A percentile compares a stretch with the other conserved stretches of the same genome.
phyloP scores from a whole-genome alignment of 2,113 vertebrate genomes.

The Oostethus manadensis region DNA sequence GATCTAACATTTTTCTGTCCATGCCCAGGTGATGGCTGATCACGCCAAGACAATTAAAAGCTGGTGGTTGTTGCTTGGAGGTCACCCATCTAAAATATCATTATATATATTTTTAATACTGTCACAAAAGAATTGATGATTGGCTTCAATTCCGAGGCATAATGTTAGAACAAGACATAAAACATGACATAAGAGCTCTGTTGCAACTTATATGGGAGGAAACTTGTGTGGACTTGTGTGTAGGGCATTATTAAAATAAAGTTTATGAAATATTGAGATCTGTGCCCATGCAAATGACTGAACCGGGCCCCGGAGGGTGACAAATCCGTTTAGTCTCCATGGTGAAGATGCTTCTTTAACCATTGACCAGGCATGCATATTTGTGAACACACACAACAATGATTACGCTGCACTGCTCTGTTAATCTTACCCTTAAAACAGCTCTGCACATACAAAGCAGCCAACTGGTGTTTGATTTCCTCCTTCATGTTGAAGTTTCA shows the following conservation, averaged over 20 bases:
- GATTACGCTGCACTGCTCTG: slow-evolving; percentile 10
- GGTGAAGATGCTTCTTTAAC: slow-evolving; percentile 19
- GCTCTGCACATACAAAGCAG: slow-evolving; percentile 22
- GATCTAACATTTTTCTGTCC: not conserved
- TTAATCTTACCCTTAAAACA: slow-evolving; percentile 38
- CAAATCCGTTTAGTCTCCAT: slow-evolving; percentile 3
- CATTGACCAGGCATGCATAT: slow-evolving; percentile 21
- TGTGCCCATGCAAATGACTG: not conserved
- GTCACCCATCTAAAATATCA: slow-evolving; percentile 18
- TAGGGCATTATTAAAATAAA: not conserved
- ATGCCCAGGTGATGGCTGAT: slow-evolving; percentile 23
- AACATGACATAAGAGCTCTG: not conserved
- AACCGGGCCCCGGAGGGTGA: slow-evolving; percentile 1
- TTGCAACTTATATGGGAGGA: not conserved
- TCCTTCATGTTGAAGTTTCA: slow-evolving; percentile 21
- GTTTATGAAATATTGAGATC: not conserved
- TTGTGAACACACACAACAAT: slow-evolving; percentile 19
- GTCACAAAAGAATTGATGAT: slow-evolving; percentile 4
- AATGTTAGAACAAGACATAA: too few relatives aligned
- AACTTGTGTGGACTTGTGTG: not conserved
- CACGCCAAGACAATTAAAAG: slow-evolving; percentile 27
- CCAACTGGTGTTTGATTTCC: slow-evolving; percentile 36
- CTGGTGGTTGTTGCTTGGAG: slow-evolving; percentile 14
- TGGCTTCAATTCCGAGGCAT: not conserved
- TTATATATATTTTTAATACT: slow-evolving; percentile 7